Base-by-base conservation (phyloP, 53 echinoderm and acorn worm genomes). In the Luidia sarsii region DNA sequence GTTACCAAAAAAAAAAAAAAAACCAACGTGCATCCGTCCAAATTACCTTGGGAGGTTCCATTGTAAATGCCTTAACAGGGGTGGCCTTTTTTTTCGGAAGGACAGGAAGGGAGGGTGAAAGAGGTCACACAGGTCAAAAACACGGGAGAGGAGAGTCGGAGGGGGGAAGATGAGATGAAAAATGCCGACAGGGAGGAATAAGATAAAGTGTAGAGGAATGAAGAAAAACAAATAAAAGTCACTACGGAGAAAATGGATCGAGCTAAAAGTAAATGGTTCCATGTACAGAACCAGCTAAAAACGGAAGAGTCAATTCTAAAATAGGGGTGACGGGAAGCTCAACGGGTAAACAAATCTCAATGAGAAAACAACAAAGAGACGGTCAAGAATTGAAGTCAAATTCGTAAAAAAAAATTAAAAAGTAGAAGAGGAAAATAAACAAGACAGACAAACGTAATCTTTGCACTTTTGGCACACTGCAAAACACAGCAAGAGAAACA, bases 31-130 rank as follows among this genome's bases (percentile, higher is more conserved):
- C 72, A 72, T 63, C 63, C 36, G 63, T 34, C 63, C 2, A 72
- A n/a, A n/a, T 72, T 72, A 72, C 72, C 72, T 72, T 72, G 72
- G 72, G 72, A 55, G 72, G 34, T 72, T 72, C 72, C 72, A 72
- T 22, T 56, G 53, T 39, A 72, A 72, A 72, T 50, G 56, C 72
- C 72, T 72, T 72, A 72, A 55, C 55, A 39, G 72, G 72, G 21
- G 55, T 41, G 33, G 39, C 72, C 50, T 50, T 72, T 72, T 72
- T n/a, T n/a, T n/a, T n/a, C n/a, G n/a, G n/a, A n/a, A n/a, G n/a
- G n/a, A n/a, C n/a, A n/a, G 53, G 72, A 34, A 39, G 54, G 70
- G 61, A 35, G 65, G 35, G 35, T 33, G 35, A 33, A 54, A 55
- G 35, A 72, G 55, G 56, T 16, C n/a, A 72, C 72, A 72, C 52